A percentile compares a stretch with the other conserved stretches of the same genome.
Evolutionary conservation across 2,113 vertebrate species (phyloP).

Genomic region (Polypterus senegalus): DNA sequence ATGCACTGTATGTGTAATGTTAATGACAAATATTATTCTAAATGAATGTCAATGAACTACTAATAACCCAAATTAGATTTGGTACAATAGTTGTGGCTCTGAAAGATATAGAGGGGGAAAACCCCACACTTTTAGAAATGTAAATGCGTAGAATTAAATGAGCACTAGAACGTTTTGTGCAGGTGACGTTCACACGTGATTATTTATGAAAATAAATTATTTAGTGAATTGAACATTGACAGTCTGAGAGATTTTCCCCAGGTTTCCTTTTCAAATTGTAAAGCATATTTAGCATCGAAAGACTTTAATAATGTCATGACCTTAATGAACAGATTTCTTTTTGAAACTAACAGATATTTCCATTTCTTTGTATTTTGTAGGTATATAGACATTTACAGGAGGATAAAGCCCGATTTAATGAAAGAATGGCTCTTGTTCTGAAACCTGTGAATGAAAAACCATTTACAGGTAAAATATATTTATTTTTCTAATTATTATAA

Average conservation of each 20-base stretch:
- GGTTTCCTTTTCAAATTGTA: not conserved
- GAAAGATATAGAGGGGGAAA: too few relatives aligned
- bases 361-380: slow-evolving; percentile 25
- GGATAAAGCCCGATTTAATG: slow-evolving; percentile 37
- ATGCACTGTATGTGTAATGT: too few relatives aligned
- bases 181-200: too few relatives aligned
- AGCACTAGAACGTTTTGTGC: too few relatives aligned
- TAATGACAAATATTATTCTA: too few relatives aligned
- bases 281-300: too few relatives aligned
- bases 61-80: too few relatives aligned
- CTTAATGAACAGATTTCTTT: not conserved
- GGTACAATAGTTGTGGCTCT: too few relatives aligned
- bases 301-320: not conserved
- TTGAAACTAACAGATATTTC: not conserved
- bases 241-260: not conserved
- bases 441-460: slow-evolving; percentile 14
- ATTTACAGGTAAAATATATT: slow-evolving; percentile 1
- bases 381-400: slow-evolving; percentile 28
- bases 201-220: not conserved
- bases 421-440: slow-evolving; percentile 32
- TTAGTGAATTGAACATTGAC: not conserved
- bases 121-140: too few relatives aligned
- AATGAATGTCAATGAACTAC: too few relatives aligned
- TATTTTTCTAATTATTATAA: not conserved
- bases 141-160: too few relatives aligned